Percentiles rank a stretch among this genome's conserved stretches.
phyloP scores from a whole-genome alignment of 2,797 vertebrate species.

The Erpetoichthys calabaricus region DNA sequence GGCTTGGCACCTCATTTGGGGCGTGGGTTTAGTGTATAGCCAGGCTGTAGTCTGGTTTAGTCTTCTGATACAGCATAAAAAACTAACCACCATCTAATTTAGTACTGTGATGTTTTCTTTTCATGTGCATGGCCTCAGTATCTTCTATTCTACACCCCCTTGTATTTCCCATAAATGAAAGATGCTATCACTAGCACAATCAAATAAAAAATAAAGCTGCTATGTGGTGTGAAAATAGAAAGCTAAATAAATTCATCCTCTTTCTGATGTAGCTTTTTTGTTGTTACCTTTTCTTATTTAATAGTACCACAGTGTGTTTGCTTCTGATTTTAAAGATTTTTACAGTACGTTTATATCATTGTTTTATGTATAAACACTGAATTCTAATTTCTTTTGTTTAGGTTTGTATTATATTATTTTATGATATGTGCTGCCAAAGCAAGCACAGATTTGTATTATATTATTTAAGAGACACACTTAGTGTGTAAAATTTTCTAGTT shows the following conservation, averaged over 20 bases:
- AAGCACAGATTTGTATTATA: too few relatives aligned
- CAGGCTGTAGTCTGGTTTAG: slow-evolving; percentile 77
- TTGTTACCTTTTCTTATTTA: background rate
- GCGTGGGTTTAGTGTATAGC: slow-evolving; percentile 91
- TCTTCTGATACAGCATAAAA: slow-evolving; percentile 93
- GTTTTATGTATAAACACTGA: too few relatives aligned
- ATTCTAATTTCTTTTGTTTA: too few relatives aligned
- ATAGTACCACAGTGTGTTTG: too few relatives aligned
- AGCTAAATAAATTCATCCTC: slow-evolving; percentile 23
- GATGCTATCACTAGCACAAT: slow-evolving; percentile 28
- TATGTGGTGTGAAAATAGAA: slow-evolving; percentile 35
- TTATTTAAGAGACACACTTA: too few relatives aligned
- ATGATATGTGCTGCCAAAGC: too few relatives aligned
- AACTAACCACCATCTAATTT: slow-evolving; percentile 80
- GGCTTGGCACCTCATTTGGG: slow-evolving; percentile 98
- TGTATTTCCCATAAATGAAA: slow-evolving; percentile 30
- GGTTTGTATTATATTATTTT: too few relatives aligned
- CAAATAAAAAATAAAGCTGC: slow-evolving; percentile 3
- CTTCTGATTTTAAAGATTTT: too few relatives aligned
- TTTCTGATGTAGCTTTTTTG: slow-evolving; percentile 4
- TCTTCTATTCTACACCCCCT: slow-evolving; percentile 28
- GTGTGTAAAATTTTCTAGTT: too few relatives aligned
- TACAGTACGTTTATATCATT: too few relatives aligned
- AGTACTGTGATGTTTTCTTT: slow-evolving; percentile 51
- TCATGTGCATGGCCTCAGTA: slow-evolving; percentile 42